Percentiles rank a stretch among this genome's conserved stretches.
phyloP scores from a whole-genome alignment of 2,888 invertebrate genomes.

The Euphydryas editha region DNA sequence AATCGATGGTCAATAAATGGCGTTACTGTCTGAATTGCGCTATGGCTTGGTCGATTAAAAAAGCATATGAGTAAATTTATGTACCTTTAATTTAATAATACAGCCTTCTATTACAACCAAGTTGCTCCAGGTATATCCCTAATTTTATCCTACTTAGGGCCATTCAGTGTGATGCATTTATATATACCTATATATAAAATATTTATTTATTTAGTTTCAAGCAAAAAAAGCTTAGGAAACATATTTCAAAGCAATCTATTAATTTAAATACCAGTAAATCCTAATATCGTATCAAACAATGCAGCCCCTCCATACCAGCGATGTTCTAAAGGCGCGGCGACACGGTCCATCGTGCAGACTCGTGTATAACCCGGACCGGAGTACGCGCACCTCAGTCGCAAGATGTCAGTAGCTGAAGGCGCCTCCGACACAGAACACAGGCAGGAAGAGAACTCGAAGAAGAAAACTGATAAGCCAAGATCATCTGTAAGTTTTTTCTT shows the following conservation, averaged over 20 bases:
- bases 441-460: conserved; percentile 45
- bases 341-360: conserved; percentile 65
- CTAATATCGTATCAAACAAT: conserved; percentile 31
- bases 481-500: conserved; percentile 42
- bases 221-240: not conserved
- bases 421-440: conserved; percentile 71
- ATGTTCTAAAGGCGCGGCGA: conserved; percentile 59
- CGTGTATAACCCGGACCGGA: conserved; percentile 46
- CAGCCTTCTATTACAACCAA: too few relatives aligned
- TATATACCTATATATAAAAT: too few relatives aligned
- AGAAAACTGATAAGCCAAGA: conserved; percentile 46
- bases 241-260: not conserved
- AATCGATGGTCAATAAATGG: too few relatives aligned
- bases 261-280: conserved; percentile 14
- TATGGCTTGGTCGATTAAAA: too few relatives aligned
- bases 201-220: not conserved
- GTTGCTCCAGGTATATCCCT: too few relatives aligned
- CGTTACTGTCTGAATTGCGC: too few relatives aligned
- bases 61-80: too few relatives aligned
- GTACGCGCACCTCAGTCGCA: conserved; percentile 63
- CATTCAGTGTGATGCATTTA: too few relatives aligned
- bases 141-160: too few relatives aligned
- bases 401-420: conserved; percentile 79
- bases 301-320: conserved; percentile 51
- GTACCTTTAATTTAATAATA: too few relatives aligned